Conservation (phyloP, 2,113 vertebrate species). For the Oophaga pumilio region DNA sequence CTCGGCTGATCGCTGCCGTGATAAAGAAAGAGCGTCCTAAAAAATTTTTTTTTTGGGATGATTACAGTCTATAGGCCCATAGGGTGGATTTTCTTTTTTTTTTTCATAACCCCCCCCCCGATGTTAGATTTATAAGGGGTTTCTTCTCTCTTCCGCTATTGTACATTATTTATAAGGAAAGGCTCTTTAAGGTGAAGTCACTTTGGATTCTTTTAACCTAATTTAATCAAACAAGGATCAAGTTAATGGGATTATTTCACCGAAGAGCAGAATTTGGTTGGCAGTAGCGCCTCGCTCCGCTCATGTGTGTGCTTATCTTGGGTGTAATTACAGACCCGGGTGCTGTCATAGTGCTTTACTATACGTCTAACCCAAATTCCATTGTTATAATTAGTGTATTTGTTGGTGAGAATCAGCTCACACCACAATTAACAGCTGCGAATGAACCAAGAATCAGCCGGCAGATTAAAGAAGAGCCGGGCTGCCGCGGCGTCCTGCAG, state of each 20-base stretch:
- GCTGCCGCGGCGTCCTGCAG: background rate
- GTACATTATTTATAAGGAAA: background rate
- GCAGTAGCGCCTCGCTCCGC: background rate
- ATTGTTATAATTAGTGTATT: background rate
- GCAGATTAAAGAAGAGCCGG: background rate
- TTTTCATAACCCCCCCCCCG: no score
- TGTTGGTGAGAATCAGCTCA: background rate
- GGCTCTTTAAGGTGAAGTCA: background rate
- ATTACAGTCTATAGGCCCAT: no score
- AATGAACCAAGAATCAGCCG: background rate
- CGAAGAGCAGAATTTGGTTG: background rate
- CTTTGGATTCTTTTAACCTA: slow-evolving; percentile 1
- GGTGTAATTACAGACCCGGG: background rate
- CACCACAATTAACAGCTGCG: background rate
- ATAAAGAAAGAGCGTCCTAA: no score
- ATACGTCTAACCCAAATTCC: background rate
- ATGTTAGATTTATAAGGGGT: no score
- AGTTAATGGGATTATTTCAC: background rate
- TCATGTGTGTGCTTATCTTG: background rate
- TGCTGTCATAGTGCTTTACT: background rate
- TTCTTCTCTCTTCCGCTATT: no score
- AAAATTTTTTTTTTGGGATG: no score
- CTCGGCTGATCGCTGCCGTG: no score
- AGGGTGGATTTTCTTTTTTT: no score
- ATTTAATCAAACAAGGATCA: background rate